Evolutionary conservation across 2,888 invertebrate genomes (phyloP).

Genomic region (Pachycephus smyrnensis): DNA sequence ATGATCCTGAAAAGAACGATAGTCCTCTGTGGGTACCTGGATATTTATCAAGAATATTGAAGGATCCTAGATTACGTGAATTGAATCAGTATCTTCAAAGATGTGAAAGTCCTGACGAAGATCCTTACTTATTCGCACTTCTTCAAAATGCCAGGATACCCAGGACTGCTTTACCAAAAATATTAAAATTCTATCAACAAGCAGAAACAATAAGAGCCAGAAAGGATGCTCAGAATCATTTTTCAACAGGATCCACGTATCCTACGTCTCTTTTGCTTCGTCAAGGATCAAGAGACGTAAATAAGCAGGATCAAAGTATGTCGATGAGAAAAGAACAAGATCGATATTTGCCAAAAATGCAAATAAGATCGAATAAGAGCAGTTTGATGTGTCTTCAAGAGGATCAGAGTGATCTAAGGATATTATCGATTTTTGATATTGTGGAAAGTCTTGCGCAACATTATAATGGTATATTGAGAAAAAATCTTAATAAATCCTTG

Average conservation of each 20-base stretch:
- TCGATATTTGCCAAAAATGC: background rate
- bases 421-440: background rate
- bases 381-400: background rate
- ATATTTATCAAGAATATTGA: background rate
- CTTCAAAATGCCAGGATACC: background rate
- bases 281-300: background rate
- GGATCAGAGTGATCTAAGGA: background rate
- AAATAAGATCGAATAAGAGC: background rate
- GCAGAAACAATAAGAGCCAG: background rate
- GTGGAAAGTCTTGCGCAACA: background rate
- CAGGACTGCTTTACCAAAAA: background rate
- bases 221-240: background rate
- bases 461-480: background rate
- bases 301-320: background rate
- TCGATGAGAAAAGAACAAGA: background rate
- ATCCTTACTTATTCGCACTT: background rate
- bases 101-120: background rate
- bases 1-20: slow-evolving; percentile 6
- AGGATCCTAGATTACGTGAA: background rate
- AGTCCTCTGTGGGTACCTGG: background rate
- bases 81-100: background rate
- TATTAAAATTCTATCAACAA: background rate
- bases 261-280: background rate
- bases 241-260: background rate
- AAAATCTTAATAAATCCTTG: background rate